Conservation (phyloP, 2,113 vertebrate species). For the Rhabdornis inornatus region DNA sequence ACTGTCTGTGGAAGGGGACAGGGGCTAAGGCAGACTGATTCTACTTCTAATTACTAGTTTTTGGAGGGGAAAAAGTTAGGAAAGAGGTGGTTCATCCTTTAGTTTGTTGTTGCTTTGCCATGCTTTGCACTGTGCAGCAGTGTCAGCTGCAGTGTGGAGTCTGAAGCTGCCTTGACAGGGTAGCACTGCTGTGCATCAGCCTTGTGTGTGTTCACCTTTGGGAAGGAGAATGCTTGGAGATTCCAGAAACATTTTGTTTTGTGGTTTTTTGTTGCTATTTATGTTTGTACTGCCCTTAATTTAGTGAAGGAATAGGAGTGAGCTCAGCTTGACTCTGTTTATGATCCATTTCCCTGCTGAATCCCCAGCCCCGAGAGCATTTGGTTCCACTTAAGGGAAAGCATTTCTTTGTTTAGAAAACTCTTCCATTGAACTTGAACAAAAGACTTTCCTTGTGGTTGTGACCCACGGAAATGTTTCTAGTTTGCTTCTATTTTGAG, state of each 20-base stretch:
- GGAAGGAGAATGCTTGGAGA: background rate
- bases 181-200: background rate
- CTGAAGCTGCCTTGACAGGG: background rate
- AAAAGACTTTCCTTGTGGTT: slow-evolving; percentile 48
- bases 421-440: slow-evolving; percentile 48
- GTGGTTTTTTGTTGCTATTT: slow-evolving; percentile 17
- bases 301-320: background rate
- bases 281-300: background rate
- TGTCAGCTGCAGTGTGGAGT: fast-evolving
- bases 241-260: background rate
- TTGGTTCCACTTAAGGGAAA: slow-evolving; percentile 55
- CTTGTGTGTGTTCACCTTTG: background rate
- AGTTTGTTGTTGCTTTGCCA: background rate
- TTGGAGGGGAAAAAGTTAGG: background rate
- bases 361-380: background rate
- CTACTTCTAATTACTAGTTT: background rate
- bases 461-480: slow-evolving; percentile 30
- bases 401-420: slow-evolving; percentile 53
- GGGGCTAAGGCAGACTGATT: background rate
- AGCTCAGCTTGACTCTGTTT: slow-evolving; percentile 7
- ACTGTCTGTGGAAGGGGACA: background rate
- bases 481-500: slow-evolving; percentile 42
- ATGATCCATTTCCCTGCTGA: background rate
- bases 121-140: background rate
- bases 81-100: background rate